These are phyloP conservation scores for Chelonia mydas DNA, from an alignment of 2,797 vertebrate species.

Conservation along the genomic window DNA sequence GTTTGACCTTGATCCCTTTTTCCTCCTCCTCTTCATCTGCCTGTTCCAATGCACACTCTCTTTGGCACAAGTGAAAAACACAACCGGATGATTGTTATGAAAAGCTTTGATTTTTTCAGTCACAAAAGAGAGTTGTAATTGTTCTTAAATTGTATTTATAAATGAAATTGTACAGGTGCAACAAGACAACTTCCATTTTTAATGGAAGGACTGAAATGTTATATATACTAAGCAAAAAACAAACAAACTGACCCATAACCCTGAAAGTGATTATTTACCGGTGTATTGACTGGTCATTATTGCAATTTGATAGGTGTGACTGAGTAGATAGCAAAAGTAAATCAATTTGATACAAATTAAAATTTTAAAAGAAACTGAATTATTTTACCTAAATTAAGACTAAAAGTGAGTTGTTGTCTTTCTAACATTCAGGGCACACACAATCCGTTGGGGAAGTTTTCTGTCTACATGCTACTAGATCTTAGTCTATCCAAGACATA, in stretches of 20 bases:
- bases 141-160: background rate
- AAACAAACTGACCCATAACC: background rate
- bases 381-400: background rate
- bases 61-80: conserved; percentile 65
- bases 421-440: background rate
- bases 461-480: accelerated
- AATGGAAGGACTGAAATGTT: background rate
- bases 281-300: background rate
- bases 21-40: conserved; percentile 85
- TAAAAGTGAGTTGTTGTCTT: background rate
- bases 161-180: background rate
- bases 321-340: background rate
- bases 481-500: accelerated
- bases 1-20: conserved; percentile 52
- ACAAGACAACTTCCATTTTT: background rate
- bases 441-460: background rate
- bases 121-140: background rate
- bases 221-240: background rate
- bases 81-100: background rate
- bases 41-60: conserved; percentile 84
- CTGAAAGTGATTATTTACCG: background rate
- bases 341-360: background rate
- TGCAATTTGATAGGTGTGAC: background rate
- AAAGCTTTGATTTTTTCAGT: accelerated
- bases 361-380: background rate